A percentile compares a stretch with the other conserved stretches of the same genome.
Evolutionary conservation across 1,140 invertebrate species (phyloP).

Genomic region (Oncopodura yosiiana): DNA sequence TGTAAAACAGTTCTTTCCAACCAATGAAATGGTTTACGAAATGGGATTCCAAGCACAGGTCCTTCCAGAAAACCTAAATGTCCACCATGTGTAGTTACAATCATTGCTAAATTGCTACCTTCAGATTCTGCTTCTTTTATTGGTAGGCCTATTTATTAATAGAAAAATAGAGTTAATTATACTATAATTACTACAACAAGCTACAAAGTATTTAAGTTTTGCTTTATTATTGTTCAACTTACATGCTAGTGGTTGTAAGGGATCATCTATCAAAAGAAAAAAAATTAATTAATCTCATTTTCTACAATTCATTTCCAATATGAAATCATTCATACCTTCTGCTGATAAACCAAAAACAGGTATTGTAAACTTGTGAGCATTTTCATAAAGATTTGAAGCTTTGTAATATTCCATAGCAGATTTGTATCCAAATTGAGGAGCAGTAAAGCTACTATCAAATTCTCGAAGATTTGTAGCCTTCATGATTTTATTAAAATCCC

Average conservation of each 20-base stretch:
- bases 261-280: no score
- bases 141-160: conserved; percentile 22
- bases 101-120: conserved; percentile 29
- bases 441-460: conserved; percentile 29
- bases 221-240: conserved; percentile 12
- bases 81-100: conserved; percentile 27
- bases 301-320: no score
- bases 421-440: conserved; percentile 30
- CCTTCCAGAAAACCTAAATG: conserved; percentile 28
- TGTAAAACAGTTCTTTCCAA: conserved; percentile 25
- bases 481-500: conserved; percentile 31
- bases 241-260: conserved; percentile 27
- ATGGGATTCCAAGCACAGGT: conserved; percentile 13
- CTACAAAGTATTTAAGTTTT: no score
- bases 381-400: conserved; percentile 21
- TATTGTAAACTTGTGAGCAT: conserved; percentile 27
- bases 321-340: no score
- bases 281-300: no score
- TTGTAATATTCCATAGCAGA: conserved; percentile 29
- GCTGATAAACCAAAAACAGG: conserved; percentile 29
- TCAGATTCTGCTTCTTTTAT: conserved; percentile 21
- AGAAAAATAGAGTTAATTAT: no score
- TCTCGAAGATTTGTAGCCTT: conserved; percentile 23
- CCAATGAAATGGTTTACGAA: conserved; percentile 29
- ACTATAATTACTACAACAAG: no score